Conservation (phyloP, 1,140 invertebrate genomes). For the Ectropis grisescens region DNA sequence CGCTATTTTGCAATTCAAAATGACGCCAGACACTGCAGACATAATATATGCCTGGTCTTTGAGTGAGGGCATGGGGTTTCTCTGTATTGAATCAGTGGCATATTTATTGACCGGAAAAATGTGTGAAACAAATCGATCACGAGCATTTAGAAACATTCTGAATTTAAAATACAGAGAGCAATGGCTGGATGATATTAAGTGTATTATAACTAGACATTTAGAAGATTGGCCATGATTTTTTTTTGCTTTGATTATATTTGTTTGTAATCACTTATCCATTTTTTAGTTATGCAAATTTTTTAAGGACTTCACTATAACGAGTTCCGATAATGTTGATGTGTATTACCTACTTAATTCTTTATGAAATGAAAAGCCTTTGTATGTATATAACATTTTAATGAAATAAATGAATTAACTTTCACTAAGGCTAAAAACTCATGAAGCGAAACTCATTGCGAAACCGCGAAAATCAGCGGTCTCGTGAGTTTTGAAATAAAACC, state of each 20-base stretch:
- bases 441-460: too few relatives aligned
- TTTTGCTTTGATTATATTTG: not conserved
- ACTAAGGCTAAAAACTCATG: too few relatives aligned
- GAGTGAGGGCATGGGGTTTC: conserved; percentile 69
- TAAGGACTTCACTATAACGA: too few relatives aligned
- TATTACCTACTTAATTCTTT: too few relatives aligned
- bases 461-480: too few relatives aligned
- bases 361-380: too few relatives aligned
- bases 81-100: conserved; percentile 70
- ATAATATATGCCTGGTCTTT: conserved; percentile 72
- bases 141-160: conserved; percentile 47
- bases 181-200: conserved; percentile 60
- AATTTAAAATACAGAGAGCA: conserved; percentile 56
- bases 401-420: too few relatives aligned
- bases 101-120: conserved; percentile 66
- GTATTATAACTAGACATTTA: conserved; percentile 47
- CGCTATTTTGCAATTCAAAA: conserved; percentile 65
- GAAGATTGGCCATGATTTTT: conserved; percentile 17
- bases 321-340: too few relatives aligned
- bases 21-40: conserved; percentile 57
- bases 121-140: conserved; percentile 42
- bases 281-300: not conserved
- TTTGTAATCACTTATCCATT: not conserved
- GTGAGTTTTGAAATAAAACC: too few relatives aligned
- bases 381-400: too few relatives aligned